Conservation (phyloP, 35 echinoderm and acorn worm genomes). For the Heliocidaris erythrogramma region DNA sequence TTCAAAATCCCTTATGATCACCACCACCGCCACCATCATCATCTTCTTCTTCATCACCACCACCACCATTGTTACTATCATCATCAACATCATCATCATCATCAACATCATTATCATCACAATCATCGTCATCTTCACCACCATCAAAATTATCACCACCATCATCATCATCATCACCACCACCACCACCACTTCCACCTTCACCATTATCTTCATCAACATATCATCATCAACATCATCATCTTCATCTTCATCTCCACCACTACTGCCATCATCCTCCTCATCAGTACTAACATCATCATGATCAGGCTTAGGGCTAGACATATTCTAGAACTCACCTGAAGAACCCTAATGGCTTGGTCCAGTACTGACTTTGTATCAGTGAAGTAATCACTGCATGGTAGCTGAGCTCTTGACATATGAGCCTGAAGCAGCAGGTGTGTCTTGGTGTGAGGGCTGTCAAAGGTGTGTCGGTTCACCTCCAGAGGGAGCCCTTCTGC, state of each 20-base stretch:
- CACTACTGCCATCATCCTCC: background rate
- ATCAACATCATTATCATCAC: too few relatives aligned
- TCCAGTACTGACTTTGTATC: slow-evolving; percentile 91
- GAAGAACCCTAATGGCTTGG: slow-evolving; percentile 78
- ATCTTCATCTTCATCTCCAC: background rate
- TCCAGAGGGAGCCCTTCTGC: slow-evolving; percentile 83
- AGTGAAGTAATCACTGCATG: slow-evolving; percentile 88
- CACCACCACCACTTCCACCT: background rate
- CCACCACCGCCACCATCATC: too few relatives aligned
- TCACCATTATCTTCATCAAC: background rate
- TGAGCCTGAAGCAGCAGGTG: slow-evolving; percentile 91
- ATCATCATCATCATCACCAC: background rate
- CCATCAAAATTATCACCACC: background rate
- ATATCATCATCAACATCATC: background rate
- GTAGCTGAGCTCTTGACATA: slow-evolving; percentile 68
- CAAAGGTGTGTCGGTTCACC: slow-evolving; percentile 88
- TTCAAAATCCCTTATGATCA: too few relatives aligned
- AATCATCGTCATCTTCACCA: too few relatives aligned
- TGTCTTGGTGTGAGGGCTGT: slow-evolving; percentile 92
- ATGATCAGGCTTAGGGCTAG: background rate
- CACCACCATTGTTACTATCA: too few relatives aligned
- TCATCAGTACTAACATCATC: background rate
- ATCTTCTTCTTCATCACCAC: too few relatives aligned
- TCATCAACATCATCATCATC: too few relatives aligned
- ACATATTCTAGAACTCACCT: slow-evolving; percentile 45